phyloP scores from a whole-genome alignment of 2,888 invertebrate species.

The Eristalis pertinax region DNA sequence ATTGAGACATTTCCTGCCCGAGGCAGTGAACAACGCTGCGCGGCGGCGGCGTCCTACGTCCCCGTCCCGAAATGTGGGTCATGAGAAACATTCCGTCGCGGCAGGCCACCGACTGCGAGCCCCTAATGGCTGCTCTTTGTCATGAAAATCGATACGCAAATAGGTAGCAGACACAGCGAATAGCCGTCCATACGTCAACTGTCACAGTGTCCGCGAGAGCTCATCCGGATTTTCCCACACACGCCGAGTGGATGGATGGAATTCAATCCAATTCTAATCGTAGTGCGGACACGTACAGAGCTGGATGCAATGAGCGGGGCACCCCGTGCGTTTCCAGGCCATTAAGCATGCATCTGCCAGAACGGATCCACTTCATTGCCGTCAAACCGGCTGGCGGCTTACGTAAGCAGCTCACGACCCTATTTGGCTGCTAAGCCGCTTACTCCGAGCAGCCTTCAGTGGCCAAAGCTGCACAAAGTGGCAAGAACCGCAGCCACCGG shows the following conservation, averaged over 20 bases:
- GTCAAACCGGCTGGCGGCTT: neutral
- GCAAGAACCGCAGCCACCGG: neutral
- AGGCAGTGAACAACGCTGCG: neutral
- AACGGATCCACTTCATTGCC: neutral
- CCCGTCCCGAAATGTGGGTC: slow-evolving; percentile 29
- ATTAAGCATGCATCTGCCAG: neutral
- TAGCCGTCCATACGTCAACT: neutral
- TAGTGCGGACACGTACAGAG: neutral
- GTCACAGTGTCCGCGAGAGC: neutral
- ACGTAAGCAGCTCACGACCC: neutral
- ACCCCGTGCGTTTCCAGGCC: neutral
- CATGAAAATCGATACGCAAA: neutral
- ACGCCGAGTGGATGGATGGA: neutral
- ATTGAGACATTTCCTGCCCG: neutral
- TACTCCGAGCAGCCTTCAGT: neutral
- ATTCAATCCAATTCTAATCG: neutral
- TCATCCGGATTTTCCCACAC: neutral
- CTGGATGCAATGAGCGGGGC: neutral
- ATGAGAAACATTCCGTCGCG: slow-evolving; percentile 32
- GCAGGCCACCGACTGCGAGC: neutral
- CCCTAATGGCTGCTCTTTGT: neutral
- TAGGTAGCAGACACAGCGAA: neutral
- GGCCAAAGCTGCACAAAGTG: neutral
- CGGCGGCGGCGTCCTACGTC: slow-evolving; percentile 19
- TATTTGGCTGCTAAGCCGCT: neutral